Base-by-base conservation (phyloP, 2,797 vertebrate species). In the Sus cebifrons region DNA sequence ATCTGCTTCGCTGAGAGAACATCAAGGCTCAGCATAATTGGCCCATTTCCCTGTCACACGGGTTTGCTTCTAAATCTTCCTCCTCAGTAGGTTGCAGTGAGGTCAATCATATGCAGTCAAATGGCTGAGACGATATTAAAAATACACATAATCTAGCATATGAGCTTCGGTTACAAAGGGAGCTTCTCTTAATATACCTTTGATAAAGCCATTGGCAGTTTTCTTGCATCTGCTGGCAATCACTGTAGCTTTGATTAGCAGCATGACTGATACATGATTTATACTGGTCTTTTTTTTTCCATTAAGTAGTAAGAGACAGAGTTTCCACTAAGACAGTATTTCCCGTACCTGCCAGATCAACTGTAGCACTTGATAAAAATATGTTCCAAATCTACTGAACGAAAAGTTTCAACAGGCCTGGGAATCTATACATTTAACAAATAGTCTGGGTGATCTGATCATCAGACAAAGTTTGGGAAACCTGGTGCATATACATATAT, bases 21-120 rank as follows among this genome's bases (percentile, higher is more conserved):
- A 97, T 97, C 98, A 98, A 97, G 98, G 88, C 97, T 98, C 96
- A 97, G 98, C 97, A 96, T 98, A 98, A 98, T 97, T 98, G 98
- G 96, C 89, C 98, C 97, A 98, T 99, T 99, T 98, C 97, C 97
- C 97, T 98, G 97, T 98, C 98, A 98, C 96, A 98, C 95, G 96
- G 96, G 97, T 97, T 98, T 98, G 97, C 97, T 97, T 98, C 97
- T 98, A 98, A 98, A 98, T 98, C 98, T 98, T 95, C 97, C 97
- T 98, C 96, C 95, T 97, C 95, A 98, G 74, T 0, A 32, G 98
- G 98, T 98, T 98, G 96, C 92, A 89, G 94, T 62, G 92, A 98
- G 98, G 98, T 98, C 98, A 98, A 89, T 98, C 95, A 95, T 96
- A 98, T 98, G 97, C 97, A 97, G 92, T 98, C 97, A 98, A 98